Evolutionary conservation across 1,140 invertebrate genomes (phyloP), one percentile per base, ranked within the genome.

Genomic region (Holotrichia oblita): DNA sequence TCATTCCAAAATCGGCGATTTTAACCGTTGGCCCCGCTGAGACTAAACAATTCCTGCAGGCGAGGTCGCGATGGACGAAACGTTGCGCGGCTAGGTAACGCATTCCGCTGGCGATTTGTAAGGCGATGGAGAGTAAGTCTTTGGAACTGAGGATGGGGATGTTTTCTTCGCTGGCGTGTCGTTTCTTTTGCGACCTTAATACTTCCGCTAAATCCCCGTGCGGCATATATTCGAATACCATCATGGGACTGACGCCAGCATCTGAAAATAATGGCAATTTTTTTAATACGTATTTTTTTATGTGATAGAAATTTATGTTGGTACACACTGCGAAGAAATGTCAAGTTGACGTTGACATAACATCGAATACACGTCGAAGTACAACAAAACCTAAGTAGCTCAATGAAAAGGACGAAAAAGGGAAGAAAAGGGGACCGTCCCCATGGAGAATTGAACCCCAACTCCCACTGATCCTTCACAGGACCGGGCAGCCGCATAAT

Each of bases 201-300:
- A 97, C 91, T 78, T 95, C 93, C 0, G 95, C 94, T 59, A 98
- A 88, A 85, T 98, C 96, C 0, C 96, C 96, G 86, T 94, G 91
- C 20, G 93, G 91, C 96, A 98, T 98, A 83, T 93, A 97, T 85
- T 98, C 96, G 85, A 97, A 98, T 2, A 98, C 91, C 95, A 98
- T 97, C 92, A 95, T 97, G 0, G 96, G 96, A 80, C 90, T 93
- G 40, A 91, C 90, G 8, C 87, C 90, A 0, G 88, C 88, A 73
- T 94, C 95, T 92, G 72, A 8, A 80, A 83, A 78, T 41, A 22
- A 61, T 6, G 61, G n/a, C n/a, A n/a, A n/a, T n/a, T n/a, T n/a
- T n/a, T n/a, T n/a, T n/a, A n/a, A n/a, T n/a, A n/a, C n/a, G n/a
- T n/a, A n/a, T n/a, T n/a, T n/a, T n/a, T n/a, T n/a, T n/a, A n/a